A percentile compares a stretch with the other conserved stretches of the same genome.
These are phyloP conservation scores for Ammodytes marinus DNA, from an alignment of 2,113 vertebrate genomes.

Conservation along the genomic window DNA sequence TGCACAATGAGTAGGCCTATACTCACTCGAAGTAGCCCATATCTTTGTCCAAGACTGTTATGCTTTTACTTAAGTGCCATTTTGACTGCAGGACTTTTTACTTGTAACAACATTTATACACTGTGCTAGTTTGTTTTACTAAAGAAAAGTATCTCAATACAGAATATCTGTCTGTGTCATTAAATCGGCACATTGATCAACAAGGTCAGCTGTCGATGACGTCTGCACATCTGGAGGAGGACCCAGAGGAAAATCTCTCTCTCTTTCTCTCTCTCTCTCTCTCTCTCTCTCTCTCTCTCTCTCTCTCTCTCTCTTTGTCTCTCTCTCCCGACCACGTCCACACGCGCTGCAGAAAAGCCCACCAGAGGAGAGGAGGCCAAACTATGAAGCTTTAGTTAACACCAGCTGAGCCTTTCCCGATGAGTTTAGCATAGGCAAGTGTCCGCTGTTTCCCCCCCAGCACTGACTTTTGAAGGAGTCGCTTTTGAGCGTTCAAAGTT, in stretches of 20 bases:
- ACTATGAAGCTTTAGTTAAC: constrained; percentile 44
- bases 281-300: constrained; percentile 15
- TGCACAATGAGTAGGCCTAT: too few species aligned
- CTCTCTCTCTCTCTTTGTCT: constrained; percentile 11
- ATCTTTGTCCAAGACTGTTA: too few species aligned
- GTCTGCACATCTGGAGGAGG: constrained; percentile 77
- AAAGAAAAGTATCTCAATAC: too few species aligned
- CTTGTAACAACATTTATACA: too few species aligned
- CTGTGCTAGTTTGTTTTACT: too few species aligned
- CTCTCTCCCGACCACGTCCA: constrained; percentile 68
- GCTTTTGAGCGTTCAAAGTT: constrained; percentile 18
- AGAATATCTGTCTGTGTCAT: background rate
- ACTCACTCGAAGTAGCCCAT: too few species aligned
- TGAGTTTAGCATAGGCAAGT: background rate
- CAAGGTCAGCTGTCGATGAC: constrained; percentile 17
- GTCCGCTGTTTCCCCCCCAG: background rate
- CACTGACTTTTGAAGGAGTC: constrained; percentile 13
- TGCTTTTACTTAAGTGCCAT: too few species aligned
- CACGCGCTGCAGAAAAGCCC: constrained; percentile 49
- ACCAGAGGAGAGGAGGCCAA: constrained; percentile 15
- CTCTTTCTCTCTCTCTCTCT: constrained; percentile 34
- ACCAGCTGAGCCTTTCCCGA: constrained; percentile 33
- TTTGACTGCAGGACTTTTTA: too few species aligned
- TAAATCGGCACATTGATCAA: background rate
- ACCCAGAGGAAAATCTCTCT: constrained; percentile 56